Evolutionary conservation across 2,888 invertebrate species (phyloP), one percentile per base, ranked within the genome.

Genomic region (Noctua fimbriata): DNA sequence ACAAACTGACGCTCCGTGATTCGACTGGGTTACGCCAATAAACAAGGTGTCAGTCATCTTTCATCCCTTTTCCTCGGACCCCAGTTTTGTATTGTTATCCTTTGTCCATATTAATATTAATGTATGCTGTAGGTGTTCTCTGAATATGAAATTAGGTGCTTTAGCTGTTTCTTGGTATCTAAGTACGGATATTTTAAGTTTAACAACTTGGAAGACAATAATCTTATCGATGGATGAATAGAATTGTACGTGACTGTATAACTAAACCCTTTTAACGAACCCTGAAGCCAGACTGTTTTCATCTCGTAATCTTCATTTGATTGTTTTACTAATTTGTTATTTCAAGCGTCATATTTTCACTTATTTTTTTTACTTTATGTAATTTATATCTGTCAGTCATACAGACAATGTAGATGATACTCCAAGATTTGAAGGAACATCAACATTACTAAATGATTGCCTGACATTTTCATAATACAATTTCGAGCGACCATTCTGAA

Each of bases 41-140:
- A 89, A 88, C 86, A 87, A 89, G 79, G 69, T 90, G 87, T 81
- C 87, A 86, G 86, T 89, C 82, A 84, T 85, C 82, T 79, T 81
- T 82, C 79, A 83, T 86, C 85, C 78, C 85, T 89, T 86, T 87
- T 81, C 82, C 87, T 88, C 87, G 60, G 78, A 85, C 76, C 77
- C 73, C 70, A 63, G 70, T 69, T 73, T 78, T 76, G 84, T 89
- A 90, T 91, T 88, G 87, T 89, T 88, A 81, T 89, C 89, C 81
- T 87, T 90, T 86, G 84, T 82, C 78, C 79, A 81, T 86, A 90
- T 91, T 89, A 91, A 91, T 90, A 90, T 90, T 89, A 87, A 90
- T 90, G 87, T 83, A 87, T 83, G 66, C 76, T 71, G 86, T 89
- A 85, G 87, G 87, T 89, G 88, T 90, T 84, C 84, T 79, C 80